Evolutionary conservation across 2,113 vertebrate species (phyloP), one percentile per base, ranked within the genome.

Genomic region (Cariama cristata): DNA sequence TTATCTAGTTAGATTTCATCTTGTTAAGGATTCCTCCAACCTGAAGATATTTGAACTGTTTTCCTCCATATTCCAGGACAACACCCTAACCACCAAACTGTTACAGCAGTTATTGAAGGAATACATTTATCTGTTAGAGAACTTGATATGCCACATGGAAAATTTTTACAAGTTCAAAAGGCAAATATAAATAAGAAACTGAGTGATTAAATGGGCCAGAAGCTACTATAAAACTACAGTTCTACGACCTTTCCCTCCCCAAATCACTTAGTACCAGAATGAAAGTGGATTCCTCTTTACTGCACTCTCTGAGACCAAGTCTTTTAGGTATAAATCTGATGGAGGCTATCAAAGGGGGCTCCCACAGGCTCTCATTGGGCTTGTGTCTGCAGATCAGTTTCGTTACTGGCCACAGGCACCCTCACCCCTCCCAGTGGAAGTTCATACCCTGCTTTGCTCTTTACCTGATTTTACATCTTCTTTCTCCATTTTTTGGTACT

Each of bases 261-360:
- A 89, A 86, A 38, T 2, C 9, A 19, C 6, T 69, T 30, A 47
- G 6, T 49, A 55, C 0, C 5, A 42, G 14, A 21, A 40, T 63
- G 18, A 71, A 86, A 82, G 27, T 3, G 19, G 6, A 50, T 44
- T 79, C 4, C 12, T 75, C 14, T 59, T 75, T 50, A 60, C 13
- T 75, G 8, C 11, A 44, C 0, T 2, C 19, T 93, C 23, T 12
- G 5, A 90, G 45, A 62, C 15, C 5, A 44, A 32, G 5, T n/a
- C 3, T 56, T 68, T 68, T 12, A 50, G 4, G 3, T 28, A 50
- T 20, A 75, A 59, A 75, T 47, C 30, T 72, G 13, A 79, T 17
- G 2, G 3, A 75, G 5, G 12, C 2, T 52, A 5, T 1, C 4
- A 4, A 56, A 62, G 5, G 2, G 5, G 3, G 20, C 13, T 64